Evolutionary conservation across 2,113 vertebrate species (phyloP), one percentile per base, ranked within the genome.

Genomic region (Ictalurus punctatus): DNA sequence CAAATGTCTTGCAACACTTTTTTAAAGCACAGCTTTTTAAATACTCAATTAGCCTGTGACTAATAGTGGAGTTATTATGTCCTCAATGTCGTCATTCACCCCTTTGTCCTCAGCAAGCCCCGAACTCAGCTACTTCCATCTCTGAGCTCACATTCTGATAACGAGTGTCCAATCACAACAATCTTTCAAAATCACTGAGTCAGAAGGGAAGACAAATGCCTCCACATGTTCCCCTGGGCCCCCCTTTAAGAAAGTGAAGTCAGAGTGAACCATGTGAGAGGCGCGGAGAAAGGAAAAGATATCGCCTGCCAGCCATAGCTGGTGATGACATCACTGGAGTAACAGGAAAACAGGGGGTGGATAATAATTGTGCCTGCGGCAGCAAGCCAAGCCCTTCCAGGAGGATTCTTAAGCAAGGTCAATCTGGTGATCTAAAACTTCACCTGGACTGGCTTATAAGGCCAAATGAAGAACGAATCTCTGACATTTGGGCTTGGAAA

Each of bases 271-370:
- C 40, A 65, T 89, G 82, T 76, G 79, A 82, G 86, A 90, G 90
- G 85, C 30, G 54, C 87, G 83, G 5, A 74, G 87, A 83, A 37
- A 86, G 12, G 83, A 83, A 88, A 86, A 87, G 74, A 81, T 59
- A 0, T 82, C 84, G 54, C 65, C 65, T 78, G 73, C 73, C 90
- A 92, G 88, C 85, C 88, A 89, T 90, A 92, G 91, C 71, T 58
- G 44, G 90, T 95, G 94, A 95, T 95, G 94, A 95, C 94, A 92
- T 95, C 93, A 95, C 88, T 86, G 73, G 83, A 89, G 90, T 87
- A 91, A 93, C 90, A 94, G 94, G 94, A 95, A 94, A 93, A 90
- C 73, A 83, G 89, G 89, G 84, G 83, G 83, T 65, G 65, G 88
- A 90, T 85, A 92, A 94, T 95, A 96, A 94, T 90, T 88, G 71